These are phyloP conservation scores for Suncus etruscus DNA, from an alignment of 2,113 vertebrate species.

Conservation along the genomic window DNA sequence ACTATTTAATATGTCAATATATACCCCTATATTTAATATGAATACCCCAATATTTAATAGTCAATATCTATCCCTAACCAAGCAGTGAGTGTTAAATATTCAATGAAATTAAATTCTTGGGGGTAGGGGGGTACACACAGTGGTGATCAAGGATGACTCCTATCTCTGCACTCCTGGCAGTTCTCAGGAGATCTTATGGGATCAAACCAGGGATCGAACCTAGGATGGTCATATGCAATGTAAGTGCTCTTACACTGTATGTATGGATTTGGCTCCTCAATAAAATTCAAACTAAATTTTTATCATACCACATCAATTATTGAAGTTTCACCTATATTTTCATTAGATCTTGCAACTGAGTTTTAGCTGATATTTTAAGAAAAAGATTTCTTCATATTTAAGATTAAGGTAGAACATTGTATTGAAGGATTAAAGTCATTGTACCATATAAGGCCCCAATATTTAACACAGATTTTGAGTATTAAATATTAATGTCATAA, in stretches of 20 bases:
- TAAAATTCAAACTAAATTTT: background rate
- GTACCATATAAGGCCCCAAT: background rate
- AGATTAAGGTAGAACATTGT: background rate
- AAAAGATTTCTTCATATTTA: slow-evolving; percentile 6
- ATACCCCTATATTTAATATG: too few species aligned
- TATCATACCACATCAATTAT: slow-evolving; percentile 5
- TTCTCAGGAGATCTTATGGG: too few species aligned
- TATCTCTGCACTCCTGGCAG: too few species aligned
- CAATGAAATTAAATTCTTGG: slow-evolving; percentile 35
- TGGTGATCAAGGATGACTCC: too few species aligned
- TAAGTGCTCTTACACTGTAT: too few species aligned
- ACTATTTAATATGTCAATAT: background rate
- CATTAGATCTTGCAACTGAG: too few species aligned
- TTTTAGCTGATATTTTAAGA: too few species aligned
- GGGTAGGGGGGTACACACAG: too few species aligned
- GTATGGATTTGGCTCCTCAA: too few species aligned
- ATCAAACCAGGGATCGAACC: too few species aligned
- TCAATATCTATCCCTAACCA: background rate
- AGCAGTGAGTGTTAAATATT: background rate
- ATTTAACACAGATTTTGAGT: background rate
- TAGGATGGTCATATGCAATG: too few species aligned
- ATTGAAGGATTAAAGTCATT: slow-evolving; percentile 10
- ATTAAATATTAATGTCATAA: background rate
- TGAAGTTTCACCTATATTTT: background rate
- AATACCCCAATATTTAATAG: slow-evolving; percentile 33